Percentiles rank a stretch among this genome's conserved stretches.
phyloP scores from a whole-genome alignment of 2,888 invertebrate genomes.

The Ectemnius continuus region DNA sequence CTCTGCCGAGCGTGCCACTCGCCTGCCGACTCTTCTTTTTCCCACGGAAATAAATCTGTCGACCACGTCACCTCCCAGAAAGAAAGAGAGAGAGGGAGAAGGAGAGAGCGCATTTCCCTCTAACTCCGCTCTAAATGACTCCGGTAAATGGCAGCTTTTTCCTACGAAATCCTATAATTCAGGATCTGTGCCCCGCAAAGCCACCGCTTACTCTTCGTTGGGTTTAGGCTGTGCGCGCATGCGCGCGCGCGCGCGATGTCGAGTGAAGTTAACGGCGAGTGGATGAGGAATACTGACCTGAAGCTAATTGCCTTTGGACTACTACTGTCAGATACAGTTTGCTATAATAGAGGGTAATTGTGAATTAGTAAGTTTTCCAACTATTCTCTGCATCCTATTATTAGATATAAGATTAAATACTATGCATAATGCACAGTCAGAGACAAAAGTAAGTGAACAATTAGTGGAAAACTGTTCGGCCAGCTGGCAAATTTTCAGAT shows the following conservation, averaged over 20 bases:
- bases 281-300: too few relatives aligned
- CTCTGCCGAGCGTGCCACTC: not conserved
- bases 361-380: too few relatives aligned
- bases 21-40: conserved; percentile 11
- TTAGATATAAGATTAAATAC: too few relatives aligned
- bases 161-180: conserved; percentile 55
- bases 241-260: not conserved
- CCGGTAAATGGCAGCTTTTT: conserved; percentile 59
- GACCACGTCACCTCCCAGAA: conserved; percentile 44
- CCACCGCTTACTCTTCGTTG: conserved; percentile 20
- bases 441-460: too few relatives aligned
- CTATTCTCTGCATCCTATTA: too few relatives aligned
- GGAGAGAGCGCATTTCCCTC: not conserved
- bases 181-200: conserved; percentile 42
- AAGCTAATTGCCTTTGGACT: too few relatives aligned
- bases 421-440: too few relatives aligned
- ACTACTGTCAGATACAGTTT: not conserved
- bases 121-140: conserved; percentile 44
- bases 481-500: too few relatives aligned
- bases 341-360: not conserved
- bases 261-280: too few relatives aligned
- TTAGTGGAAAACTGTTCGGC: too few relatives aligned
- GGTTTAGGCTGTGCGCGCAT: conserved; percentile 8
- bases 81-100: too few relatives aligned
- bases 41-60: conserved; percentile 49